A percentile compares a stretch with the other conserved stretches of the same genome.
Conservation (phyloP, 2,797 vertebrate genomes). For the Emys orbicularis region DNA sequence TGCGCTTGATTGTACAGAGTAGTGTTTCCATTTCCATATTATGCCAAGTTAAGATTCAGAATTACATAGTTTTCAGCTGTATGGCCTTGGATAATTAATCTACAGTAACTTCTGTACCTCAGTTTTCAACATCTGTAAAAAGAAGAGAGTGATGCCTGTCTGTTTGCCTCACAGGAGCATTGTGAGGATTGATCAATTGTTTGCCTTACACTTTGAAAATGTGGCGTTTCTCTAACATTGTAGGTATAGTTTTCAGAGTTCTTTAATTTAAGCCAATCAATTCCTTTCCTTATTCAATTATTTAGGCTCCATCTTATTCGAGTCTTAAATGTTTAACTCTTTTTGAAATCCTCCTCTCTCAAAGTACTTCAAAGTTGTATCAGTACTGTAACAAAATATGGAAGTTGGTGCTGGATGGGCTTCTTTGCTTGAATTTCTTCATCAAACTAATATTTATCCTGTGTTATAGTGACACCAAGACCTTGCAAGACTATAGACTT, state of each 20-base stretch:
- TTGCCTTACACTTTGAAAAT: not conserved
- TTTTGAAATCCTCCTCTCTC: not conserved
- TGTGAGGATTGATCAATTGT: not conserved
- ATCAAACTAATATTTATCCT: not conserved
- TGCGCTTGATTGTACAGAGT: accelerated
- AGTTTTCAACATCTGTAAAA: slow-evolving; percentile 9
- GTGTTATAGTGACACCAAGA: not conserved
- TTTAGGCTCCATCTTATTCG: slow-evolving; percentile 40
- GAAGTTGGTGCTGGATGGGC: slow-evolving; percentile 12
- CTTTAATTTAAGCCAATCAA: slow-evolving; percentile 57
- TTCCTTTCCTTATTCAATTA: not conserved
- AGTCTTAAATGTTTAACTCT: slow-evolving; percentile 27
- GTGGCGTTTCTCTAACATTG: not conserved
- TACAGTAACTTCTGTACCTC: not conserved
- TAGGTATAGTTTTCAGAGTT: slow-evolving; percentile 1
- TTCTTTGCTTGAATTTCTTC: not conserved
- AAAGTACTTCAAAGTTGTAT: slow-evolving; percentile 37
- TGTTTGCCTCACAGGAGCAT: slow-evolving; percentile 7
- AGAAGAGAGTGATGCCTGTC: not conserved
- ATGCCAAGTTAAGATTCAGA: not conserved
- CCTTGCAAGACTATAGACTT: not conserved
- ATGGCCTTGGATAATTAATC: not conserved
- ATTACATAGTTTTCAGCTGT: not conserved
- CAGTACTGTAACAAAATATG: slow-evolving; percentile 20
- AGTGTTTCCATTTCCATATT: not conserved